A percentile compares a stretch with the other conserved stretches of the same genome.
phyloP scores from a whole-genome alignment of 2,797 vertebrate species.

The Poeciliopsis infans region DNA sequence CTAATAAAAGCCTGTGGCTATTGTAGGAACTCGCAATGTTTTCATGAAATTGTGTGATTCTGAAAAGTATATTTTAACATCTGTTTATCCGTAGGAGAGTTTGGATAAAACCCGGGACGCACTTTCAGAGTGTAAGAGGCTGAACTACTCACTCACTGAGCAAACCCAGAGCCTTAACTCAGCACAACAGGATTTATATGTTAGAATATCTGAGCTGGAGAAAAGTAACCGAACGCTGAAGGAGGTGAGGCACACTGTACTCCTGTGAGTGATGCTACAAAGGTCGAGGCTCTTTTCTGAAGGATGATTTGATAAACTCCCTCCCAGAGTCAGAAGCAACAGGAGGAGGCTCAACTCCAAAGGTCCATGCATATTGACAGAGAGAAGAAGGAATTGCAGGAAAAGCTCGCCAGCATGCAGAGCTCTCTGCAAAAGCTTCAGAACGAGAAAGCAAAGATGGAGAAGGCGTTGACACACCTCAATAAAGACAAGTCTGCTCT shows the following conservation, averaged over 20 bases:
- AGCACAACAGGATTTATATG: slow-evolving; percentile 68
- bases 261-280: slow-evolving; percentile 7
- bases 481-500: slow-evolving; percentile 78
- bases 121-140: slow-evolving; percentile 79
- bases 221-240: slow-evolving; percentile 64
- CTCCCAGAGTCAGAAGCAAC: slow-evolving; percentile 71
- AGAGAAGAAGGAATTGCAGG: slow-evolving; percentile 71
- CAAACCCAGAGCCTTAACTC: slow-evolving; percentile 71
- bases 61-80: slow-evolving; percentile 21
- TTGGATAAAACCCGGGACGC: slow-evolving; percentile 75
- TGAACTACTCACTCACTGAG: slow-evolving; percentile 74
- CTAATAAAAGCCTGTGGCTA: not conserved
- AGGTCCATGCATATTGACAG: slow-evolving; percentile 63
- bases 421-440: slow-evolving; percentile 68
- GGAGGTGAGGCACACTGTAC: slow-evolving; percentile 69
- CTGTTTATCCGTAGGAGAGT: slow-evolving; percentile 72
- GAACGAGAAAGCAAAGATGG: slow-evolving; percentile 75
- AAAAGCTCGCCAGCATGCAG: slow-evolving; percentile 69
- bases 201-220: slow-evolving; percentile 72
- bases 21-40: slow-evolving; percentile 16
- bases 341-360: slow-evolving; percentile 71
- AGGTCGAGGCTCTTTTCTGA: slow-evolving; percentile 18
- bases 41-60: slow-evolving; percentile 23
- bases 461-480: slow-evolving; percentile 65
- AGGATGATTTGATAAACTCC: slow-evolving; percentile 14